Evolutionary conservation across 2,797 vertebrate species (phyloP), one percentile per base, ranked within the genome.

Genomic region (Setipinna tenuifilis): DNA sequence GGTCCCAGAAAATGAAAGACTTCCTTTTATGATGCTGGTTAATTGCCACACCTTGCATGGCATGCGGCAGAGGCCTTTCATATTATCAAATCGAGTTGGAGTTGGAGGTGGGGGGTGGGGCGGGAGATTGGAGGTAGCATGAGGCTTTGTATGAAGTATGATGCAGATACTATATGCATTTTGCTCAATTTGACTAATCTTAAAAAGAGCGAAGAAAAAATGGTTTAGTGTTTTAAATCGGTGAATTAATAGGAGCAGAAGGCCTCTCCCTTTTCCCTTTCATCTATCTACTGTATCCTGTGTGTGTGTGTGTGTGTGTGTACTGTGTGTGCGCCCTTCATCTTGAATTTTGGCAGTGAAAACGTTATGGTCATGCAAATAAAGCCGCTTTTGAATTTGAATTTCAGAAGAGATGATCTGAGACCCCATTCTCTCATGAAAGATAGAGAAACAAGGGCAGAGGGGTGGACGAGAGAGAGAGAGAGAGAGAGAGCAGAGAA

Each of bases 1-100:
- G 4, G 68, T 14, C 25, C 68, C 16, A 28, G 25, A 9, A 71
- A 71, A 71, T 31, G 68, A 78, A 78, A 78, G 17, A 44, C 35
- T 78, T 78, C 35, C 17, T 78, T 78, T 78, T 78, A 78, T 78
- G 35, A 78, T 17, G 50, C 50, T 7, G 71, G 31, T 78, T 78
- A 78, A 78, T 78, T 78, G 35, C 71, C 71, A 44, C 71, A 78
- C 71, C 17, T 78, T 44, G 17, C 50, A 54, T 35, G 35, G 31
- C 17, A 6, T 71, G 65, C 7, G n/a, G 28, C 25, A 31, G 65
- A 25, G 46, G 23, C 65, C 11, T 23, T 10, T 68, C n/a, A 31
- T 31, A 68, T 68, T 23, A 68, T 68, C 25, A 68, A 11, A 68
- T 62, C 59, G 23, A n/a, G 59, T 62, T 2, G 6, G 2, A 23